Evolutionary conservation across 1,140 invertebrate genomes (phyloP).

Genomic region (Leptopilina boulardi): DNA sequence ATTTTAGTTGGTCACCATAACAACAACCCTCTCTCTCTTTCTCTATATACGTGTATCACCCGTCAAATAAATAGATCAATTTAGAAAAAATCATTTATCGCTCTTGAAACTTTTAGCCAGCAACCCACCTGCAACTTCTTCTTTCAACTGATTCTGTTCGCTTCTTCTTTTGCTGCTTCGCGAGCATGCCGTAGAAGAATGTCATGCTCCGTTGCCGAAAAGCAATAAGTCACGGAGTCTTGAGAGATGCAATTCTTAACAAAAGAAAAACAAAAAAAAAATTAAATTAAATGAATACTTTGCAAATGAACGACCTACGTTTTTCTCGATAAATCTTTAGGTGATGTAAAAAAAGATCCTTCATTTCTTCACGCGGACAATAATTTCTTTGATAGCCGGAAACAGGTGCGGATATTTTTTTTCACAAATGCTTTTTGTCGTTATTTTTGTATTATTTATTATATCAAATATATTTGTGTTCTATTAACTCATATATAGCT

Average conservation of each 20-base stretch:
- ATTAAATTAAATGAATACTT: conserved; percentile 24
- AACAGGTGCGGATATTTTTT: conserved; percentile 20
- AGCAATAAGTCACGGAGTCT: conserved; percentile 33
- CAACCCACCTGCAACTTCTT: neutral
- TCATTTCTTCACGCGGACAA: neutral
- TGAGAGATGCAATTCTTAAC: conserved; percentile 4
- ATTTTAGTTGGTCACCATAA: conserved; percentile 72
- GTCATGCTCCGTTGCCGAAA: conserved; percentile 24
- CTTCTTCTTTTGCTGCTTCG: conserved; percentile 20
- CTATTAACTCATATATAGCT: too few species aligned
- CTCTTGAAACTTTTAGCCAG: neutral
- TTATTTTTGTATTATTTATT: neutral
- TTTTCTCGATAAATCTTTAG: conserved; percentile 8
- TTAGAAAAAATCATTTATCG: conserved; percentile 32
- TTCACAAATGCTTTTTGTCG: neutral
- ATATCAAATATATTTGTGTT: neutral
- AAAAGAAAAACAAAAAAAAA: neutral
- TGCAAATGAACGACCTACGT: conserved; percentile 24
- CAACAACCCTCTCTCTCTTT: conserved; percentile 32
- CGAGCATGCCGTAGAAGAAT: conserved; percentile 25
- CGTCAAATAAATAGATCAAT: conserved; percentile 63
- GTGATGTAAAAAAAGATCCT: neutral
- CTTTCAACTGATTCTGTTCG: neutral
- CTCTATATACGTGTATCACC: conserved; percentile 8
- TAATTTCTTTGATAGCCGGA: conserved; percentile 21